Conservation (phyloP, 2,797 vertebrate genomes). For the Esox lucius region DNA sequence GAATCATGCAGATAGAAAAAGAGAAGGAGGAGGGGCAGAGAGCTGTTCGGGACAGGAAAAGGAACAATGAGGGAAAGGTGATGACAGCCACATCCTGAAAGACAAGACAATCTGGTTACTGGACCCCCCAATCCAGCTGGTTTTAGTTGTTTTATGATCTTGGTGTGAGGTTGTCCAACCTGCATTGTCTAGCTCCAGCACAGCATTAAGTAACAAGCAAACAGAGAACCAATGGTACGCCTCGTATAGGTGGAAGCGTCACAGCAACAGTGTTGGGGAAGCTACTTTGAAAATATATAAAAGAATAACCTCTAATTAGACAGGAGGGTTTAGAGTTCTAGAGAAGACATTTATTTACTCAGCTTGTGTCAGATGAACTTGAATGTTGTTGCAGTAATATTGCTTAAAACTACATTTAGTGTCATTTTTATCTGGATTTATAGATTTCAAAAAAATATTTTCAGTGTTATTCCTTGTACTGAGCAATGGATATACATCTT, state of each 20-base stretch:
- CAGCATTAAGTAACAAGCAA: not conserved
- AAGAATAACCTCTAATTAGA: no score
- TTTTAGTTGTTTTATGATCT: not conserved
- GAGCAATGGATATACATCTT: no score
- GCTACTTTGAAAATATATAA: no score
- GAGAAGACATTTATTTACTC: no score
- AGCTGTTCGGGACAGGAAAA: constrained; percentile 8
- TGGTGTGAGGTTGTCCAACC: not conserved
- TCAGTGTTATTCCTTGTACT: no score
- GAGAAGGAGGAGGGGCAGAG: constrained; percentile 5
- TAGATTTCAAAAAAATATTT: no score
- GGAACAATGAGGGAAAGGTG: constrained; percentile 33
- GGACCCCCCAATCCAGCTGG: not conserved
- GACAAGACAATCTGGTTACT: constrained; percentile 28
- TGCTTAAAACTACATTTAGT: no score
- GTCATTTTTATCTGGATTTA: no score
- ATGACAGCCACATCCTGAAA: constrained; percentile 28
- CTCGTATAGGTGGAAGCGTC: not conserved
- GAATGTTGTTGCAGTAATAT: no score
- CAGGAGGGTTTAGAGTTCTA: no score
- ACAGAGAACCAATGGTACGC: not conserved
- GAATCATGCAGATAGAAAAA: constrained; percentile 12
- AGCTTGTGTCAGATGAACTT: no score
- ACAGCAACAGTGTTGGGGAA: no score
- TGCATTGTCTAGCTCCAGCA: not conserved